phyloP scores from a whole-genome alignment of 2,113 vertebrate species.

The Pelecanus crispus region DNA sequence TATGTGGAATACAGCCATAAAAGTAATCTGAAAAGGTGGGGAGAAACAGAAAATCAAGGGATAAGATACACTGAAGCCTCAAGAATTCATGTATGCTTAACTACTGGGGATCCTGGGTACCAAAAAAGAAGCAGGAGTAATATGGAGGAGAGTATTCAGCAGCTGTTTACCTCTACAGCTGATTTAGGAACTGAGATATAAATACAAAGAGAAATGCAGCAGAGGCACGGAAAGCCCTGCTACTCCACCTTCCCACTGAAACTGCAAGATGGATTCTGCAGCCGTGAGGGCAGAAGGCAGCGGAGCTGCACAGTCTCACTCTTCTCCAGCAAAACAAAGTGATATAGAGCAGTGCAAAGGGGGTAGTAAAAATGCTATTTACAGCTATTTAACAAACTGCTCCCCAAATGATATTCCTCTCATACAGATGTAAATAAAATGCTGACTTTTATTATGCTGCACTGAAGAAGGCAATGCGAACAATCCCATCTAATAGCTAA shows the following conservation, averaged over 20 bases:
- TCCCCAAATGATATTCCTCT: conserved; percentile 28
- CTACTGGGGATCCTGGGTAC: background rate
- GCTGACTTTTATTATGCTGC: conserved; percentile 30
- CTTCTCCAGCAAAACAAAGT: conserved; percentile 1
- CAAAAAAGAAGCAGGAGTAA: background rate
- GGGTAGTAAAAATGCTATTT: conserved; percentile 26
- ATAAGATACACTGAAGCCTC: background rate
- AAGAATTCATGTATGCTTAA: background rate
- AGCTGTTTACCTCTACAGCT: background rate
- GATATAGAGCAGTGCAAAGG: background rate
- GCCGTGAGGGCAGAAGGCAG: background rate
- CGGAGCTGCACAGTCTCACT: background rate
- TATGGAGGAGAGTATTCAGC: background rate
- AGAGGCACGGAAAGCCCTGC: rapidly evolving
- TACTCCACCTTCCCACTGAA: background rate
- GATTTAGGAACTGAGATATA: background rate
- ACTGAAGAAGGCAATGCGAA: conserved; percentile 7
- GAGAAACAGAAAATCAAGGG: background rate
- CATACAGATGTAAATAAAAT: conserved; percentile 51
- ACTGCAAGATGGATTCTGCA: background rate
- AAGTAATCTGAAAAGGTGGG: background rate
- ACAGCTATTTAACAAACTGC: conserved; percentile 46
- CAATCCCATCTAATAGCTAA: conserved; percentile 19
- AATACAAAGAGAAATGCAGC: background rate
- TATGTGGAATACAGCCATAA: background rate